Percentiles rank a stretch among this genome's conserved stretches.
These are phyloP conservation scores for Lampropteryx suffumata DNA, from an alignment of 2,888 invertebrate species.

Conservation along the genomic window DNA sequence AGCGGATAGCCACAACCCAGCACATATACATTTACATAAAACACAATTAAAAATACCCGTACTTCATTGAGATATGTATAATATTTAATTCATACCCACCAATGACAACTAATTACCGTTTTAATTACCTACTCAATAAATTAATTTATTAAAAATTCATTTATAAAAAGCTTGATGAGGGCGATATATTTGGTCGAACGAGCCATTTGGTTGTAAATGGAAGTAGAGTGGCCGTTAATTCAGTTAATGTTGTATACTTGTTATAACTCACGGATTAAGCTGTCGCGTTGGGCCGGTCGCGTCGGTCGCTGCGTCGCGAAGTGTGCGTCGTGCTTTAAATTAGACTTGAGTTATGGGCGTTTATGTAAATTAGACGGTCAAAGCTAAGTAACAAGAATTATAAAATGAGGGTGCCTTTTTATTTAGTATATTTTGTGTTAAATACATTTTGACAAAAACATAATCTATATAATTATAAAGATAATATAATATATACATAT, in stretches of 20 bases:
- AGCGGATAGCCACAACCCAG: conserved; percentile 10
- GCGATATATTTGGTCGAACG: conserved; percentile 50
- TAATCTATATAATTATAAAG: too few relatives aligned
- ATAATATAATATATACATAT: too few relatives aligned
- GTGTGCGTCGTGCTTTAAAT: conserved; percentile 41
- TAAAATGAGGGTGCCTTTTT: too few relatives aligned
- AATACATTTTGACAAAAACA: too few relatives aligned
- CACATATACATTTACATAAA: conserved; percentile 24
- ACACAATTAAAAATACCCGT: conserved; percentile 25
- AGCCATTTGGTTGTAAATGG: conserved; percentile 49
- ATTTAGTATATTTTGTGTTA: too few relatives aligned
- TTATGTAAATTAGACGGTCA: conserved; percentile 22
- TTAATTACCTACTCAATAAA: conserved; percentile 68
- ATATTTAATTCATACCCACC: conserved; percentile 40
- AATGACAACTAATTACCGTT: conserved; percentile 66
- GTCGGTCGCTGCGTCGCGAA: conserved; percentile 24
- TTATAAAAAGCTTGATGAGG: conserved; percentile 50
- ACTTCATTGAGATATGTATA: conserved; percentile 34
- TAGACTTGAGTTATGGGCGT: conserved; percentile 29
- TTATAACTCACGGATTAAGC: conserved; percentile 66
- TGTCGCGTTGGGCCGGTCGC: conserved; percentile 26
- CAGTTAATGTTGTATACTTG: conserved; percentile 67
- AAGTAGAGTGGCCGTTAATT: conserved; percentile 59
- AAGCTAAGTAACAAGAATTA: conserved; percentile 14
- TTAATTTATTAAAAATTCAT: conserved; percentile 77